Evolutionary conservation across 2,888 invertebrate genomes (phyloP).

Genomic region (Euphydryas editha): DNA sequence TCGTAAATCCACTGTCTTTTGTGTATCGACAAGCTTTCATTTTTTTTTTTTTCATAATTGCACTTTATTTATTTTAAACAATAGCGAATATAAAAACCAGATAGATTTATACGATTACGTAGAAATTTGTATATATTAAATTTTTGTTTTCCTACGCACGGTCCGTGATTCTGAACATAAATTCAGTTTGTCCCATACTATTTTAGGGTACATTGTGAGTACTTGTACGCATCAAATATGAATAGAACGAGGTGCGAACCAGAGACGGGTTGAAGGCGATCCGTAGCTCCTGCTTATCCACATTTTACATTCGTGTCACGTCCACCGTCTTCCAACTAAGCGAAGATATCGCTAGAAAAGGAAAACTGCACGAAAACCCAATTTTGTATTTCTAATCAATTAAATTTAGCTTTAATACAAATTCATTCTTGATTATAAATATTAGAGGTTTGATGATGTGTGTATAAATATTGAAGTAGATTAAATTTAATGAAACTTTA

Average conservation of each 20-base stretch:
- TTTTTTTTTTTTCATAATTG: constrained; percentile 2
- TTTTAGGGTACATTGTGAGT: constrained; percentile 19
- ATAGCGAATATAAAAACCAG: neutral
- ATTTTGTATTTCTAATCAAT: constrained; percentile 17
- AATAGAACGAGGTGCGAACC: constrained; percentile 56
- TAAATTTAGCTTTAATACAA: neutral
- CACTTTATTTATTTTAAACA: neutral
- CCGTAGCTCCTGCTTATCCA: constrained; percentile 67
- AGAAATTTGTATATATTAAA: neutral
- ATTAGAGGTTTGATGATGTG: neutral
- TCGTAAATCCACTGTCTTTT: constrained; percentile 22
- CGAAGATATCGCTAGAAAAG: constrained; percentile 48
- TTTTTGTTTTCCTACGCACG: neutral
- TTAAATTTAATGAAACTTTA: too few species aligned
- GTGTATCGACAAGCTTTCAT: constrained; percentile 10
- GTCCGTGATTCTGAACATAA: neutral
- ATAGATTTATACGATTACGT: neutral
- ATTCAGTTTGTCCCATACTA: constrained; percentile 6
- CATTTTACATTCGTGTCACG: constrained; percentile 73
- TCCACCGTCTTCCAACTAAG: constrained; percentile 48
- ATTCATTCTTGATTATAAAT: neutral
- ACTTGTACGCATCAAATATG: constrained; percentile 42
- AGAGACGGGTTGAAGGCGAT: constrained; percentile 56
- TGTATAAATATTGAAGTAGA: too few species aligned
- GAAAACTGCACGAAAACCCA: constrained; percentile 38